These are phyloP conservation scores for Lates japonicus DNA, from an alignment of 2,797 vertebrate genomes.

Conservation along the genomic window DNA sequence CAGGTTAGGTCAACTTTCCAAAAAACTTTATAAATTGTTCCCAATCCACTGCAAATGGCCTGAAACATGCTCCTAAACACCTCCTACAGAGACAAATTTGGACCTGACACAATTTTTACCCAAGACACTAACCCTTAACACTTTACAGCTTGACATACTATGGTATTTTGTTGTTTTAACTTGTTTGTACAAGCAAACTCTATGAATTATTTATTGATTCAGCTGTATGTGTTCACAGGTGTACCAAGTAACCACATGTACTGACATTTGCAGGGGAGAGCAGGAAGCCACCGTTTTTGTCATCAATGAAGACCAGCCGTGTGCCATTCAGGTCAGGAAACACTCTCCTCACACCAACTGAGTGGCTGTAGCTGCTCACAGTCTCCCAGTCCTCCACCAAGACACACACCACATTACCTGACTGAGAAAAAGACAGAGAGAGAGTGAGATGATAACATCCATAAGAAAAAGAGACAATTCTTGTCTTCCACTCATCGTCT, in stretches of 20 bases:
- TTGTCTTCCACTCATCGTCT: not conserved
- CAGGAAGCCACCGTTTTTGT: constrained; percentile 95
- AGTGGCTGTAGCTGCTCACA: constrained; percentile 92
- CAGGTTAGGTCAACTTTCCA: no score
- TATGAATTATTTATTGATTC: not conserved
- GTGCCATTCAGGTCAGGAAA: constrained; percentile 94
- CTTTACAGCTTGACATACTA: no score
- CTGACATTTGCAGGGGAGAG: constrained; percentile 90
- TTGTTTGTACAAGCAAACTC: no score
- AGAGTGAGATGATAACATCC: not conserved
- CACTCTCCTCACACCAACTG: constrained; percentile 93
- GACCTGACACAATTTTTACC: no score
- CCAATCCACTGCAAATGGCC: no score
- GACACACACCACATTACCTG: constrained; percentile 92
- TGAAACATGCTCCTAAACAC: no score
- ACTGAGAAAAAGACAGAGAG: constrained; percentile 76
- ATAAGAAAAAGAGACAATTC: constrained; percentile 1
- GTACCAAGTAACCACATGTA: constrained; percentile 36
- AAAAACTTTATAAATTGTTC: no score
- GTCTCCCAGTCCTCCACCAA: constrained; percentile 96
- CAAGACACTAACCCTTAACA: no score
- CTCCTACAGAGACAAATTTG: no score
- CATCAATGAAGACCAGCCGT: constrained; percentile 93
- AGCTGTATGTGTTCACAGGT: not conserved
- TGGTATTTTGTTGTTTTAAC: no score